Evolutionary conservation across 2,797 vertebrate genomes (phyloP).

Genomic region (Enteromius thamalakanensis): DNA sequence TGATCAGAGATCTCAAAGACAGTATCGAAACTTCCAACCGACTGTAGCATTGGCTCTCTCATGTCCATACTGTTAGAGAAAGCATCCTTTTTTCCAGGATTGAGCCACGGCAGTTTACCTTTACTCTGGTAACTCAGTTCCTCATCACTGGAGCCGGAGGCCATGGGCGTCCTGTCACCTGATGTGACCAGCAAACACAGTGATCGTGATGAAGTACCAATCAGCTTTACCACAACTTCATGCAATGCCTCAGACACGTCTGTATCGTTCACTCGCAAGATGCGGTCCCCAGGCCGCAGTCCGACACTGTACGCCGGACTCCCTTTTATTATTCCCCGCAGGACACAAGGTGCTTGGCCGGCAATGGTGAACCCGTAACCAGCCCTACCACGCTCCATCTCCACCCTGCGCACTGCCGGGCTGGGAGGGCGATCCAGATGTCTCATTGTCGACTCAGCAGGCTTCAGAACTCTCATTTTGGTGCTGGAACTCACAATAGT

Average conservation of each 20-base stretch:
- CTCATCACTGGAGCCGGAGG: slow-evolving; percentile 85
- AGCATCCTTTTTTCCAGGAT: slow-evolving; percentile 56
- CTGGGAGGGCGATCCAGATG: slow-evolving; percentile 74
- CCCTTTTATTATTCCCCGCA: slow-evolving; percentile 89
- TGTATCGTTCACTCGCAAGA: slow-evolving; percentile 86
- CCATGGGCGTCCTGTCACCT: slow-evolving; percentile 70
- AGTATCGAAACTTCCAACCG: slow-evolving; percentile 85
- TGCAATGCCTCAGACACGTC: slow-evolving; percentile 87
- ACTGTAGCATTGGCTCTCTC: slow-evolving; percentile 82
- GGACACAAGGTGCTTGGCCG: slow-evolving; percentile 89
- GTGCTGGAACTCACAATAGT: slow-evolving; percentile 39
- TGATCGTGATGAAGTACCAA: slow-evolving; percentile 87
- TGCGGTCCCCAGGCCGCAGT: slow-evolving; percentile 88
- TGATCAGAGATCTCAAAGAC: slow-evolving; percentile 83
- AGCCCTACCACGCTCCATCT: slow-evolving; percentile 86
- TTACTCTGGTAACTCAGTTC: slow-evolving; percentile 77
- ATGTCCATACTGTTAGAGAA: slow-evolving; percentile 70
- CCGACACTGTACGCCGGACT: slow-evolving; percentile 90
- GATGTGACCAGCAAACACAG: slow-evolving; percentile 83
- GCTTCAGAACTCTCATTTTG: slow-evolving; percentile 80
- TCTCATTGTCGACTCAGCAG: slow-evolving; percentile 79
- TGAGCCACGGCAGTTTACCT: slow-evolving; percentile 78
- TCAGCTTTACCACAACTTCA: slow-evolving; percentile 90
- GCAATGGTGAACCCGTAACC: slow-evolving; percentile 95
- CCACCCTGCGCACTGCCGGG: slow-evolving; percentile 81